Base-by-base conservation (phyloP, 1,140 invertebrate species). In the Glomeris maerens region DNA sequence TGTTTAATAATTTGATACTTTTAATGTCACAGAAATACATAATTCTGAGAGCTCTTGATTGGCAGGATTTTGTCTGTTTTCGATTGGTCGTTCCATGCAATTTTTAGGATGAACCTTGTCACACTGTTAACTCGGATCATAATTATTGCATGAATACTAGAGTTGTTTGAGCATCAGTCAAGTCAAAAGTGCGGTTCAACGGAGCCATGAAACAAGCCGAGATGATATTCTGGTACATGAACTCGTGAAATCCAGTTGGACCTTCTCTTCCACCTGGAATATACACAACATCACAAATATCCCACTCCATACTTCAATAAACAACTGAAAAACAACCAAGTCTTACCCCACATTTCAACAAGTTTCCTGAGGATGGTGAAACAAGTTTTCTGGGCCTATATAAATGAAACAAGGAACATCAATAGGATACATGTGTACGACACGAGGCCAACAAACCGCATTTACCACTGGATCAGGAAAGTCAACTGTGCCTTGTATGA, bases 151-250 rank as follows among this genome's bases (percentile, higher is more conserved):
- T 45, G 28, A 14, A 53, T 17, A 40, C 20, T 20, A 14, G 53
- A 22, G 69, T 56, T 5, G 72, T 73, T 57, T 76, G 74, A 27
- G 68, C 74, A 66, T 77, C 74, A 41, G 59, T 63, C 3, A 76
- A 57, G 57, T 76, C 73, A 64, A 76, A 77, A 3, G 65, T 66
- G n/a, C 66, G 63, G 59, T 72, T 73, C 47, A 74, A 50, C 2
- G 74, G 74, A 23, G 71, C 73, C 53, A 73, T 49, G 53, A 77
- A 74, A 60, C 75, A 77, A 2, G 74, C 72, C 40, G 74, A 73
- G 27, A 77, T 64, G 47, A 77, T 72, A 53, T 68, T 62, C 49
- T 72, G 65, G 56, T 73, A 74, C 29, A 74, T 65, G 54, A 75
- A 75, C 25, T 73, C 68, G 10, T 64, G 60, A 60, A 75, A 76